Base-by-base conservation (phyloP, 2,113 vertebrate species). In the Myotis davidii region DNA sequence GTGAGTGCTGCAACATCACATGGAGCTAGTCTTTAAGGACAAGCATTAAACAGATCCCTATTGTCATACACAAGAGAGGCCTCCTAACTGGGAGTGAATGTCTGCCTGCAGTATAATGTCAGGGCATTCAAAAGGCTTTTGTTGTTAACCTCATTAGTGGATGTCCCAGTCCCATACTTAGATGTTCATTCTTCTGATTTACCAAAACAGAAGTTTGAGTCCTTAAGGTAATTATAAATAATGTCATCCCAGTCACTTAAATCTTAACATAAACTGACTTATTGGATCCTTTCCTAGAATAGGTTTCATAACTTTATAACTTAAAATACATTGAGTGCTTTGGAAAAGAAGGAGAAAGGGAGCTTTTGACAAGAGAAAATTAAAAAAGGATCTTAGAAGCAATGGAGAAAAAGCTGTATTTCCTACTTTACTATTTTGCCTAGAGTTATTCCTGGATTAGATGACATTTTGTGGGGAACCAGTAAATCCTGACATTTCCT, bases 251-350 rank as follows among this genome's bases (percentile, higher is more conserved):
- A 59, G 42, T 81, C 73, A 70, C 77, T 78, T 52, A 79, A 25
- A 90, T 84, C 69, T 94, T 74, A 59, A 82, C 7, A 2, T 72
- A 64, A 39, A 61, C 64, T n/a, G 25, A 76, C 27, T 88, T 88
- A 52, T 65, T 70, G 18, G 42, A 74, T 39, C 32, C 34, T 95
- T 94, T 73, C 77, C 86, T 73, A 84, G 61, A 92, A 77, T 77
- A 82, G 52, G 45, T 37, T 83, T 90, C 42, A 34, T 65, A 64
- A 82, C 23, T 82, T 93, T 74, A 61, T 85, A 81, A 90, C 17
- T 32, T 90, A 45, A 76, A 88, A 70, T 50, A 81, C n/a, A 90
- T 56, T 65, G 39, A 70, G 61, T 77, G 48, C 9, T 86, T 88
- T 93, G 64, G 48, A 25, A 59, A 89, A 87, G 45, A 76, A 78